Base-by-base conservation (phyloP, 2,113 vertebrate species). In the Aspidoscelis tigris region DNA sequence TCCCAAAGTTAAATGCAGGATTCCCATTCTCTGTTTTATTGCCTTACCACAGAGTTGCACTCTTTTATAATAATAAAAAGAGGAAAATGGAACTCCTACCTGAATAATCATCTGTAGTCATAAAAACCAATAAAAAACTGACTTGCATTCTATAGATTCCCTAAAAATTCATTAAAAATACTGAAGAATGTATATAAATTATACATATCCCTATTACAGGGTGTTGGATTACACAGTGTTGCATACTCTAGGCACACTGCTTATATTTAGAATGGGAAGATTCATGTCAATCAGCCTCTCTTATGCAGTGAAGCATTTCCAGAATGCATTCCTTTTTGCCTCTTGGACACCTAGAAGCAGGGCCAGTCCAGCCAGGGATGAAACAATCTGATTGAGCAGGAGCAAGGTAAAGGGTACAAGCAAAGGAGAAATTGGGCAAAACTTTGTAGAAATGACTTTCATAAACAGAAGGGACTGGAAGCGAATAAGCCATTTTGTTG, bases 1-100 rank as follows among this genome's bases (percentile, higher is more conserved):
- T 70, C 53, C 50, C 24, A 78, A 70, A 77, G 47, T 50, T 43
- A 77, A 84, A 21, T n/a, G 20, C 21, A 81, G 69, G n/a, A 77
- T 41, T n/a, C 1, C 21, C 4, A 33, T 50, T 12, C 68, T 24
- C 14, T 41, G 39, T 50, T 3, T 7, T 22, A 33, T 3, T 75
- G 7, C 47, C 44, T 75, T 4, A 47, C 7, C 26, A 18, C 44
- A 61, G 70, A 39, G 24, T 53, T 64, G 22, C 22, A 22, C 43
- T 39, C 66, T 47, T 53, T 22, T 26, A 3, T 9, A 33, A 74
- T 50, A 43, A 14, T 24, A 12, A 47, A 75, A 66, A 75, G 22
- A 75, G 24, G 33, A 69, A 53, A 76, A 83, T 68, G 16, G 1
- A 9, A 11, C 16, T 3, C 18, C 0, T 9, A 11, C 21, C 14